phyloP scores from a whole-genome alignment of 2,113 vertebrate genomes.

The Colossoma macropomum region DNA sequence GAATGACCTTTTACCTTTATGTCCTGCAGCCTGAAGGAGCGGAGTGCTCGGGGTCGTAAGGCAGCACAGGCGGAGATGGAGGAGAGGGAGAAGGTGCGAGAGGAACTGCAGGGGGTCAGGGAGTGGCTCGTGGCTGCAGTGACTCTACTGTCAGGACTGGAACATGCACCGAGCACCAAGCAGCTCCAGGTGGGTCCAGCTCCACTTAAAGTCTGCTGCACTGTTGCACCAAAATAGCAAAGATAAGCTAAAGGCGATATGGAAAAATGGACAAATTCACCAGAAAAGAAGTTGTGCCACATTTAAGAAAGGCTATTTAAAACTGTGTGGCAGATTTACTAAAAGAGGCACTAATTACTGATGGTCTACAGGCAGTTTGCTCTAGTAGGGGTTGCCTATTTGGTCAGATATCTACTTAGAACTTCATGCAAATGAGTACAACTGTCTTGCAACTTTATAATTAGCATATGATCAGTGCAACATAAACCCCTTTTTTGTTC shows the following conservation, averaged over 20 bases:
- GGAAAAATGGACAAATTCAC: not conserved
- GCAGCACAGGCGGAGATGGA: slow-evolving; percentile 77
- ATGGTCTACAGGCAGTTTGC: too few relatives aligned
- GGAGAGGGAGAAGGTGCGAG: slow-evolving; percentile 76
- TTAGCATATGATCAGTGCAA: too few relatives aligned
- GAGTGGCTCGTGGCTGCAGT: slow-evolving; percentile 74
- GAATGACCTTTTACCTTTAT: slow-evolving; percentile 26
- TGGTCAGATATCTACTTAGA: too few relatives aligned
- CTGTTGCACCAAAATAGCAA: not conserved
- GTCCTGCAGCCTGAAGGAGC: slow-evolving; percentile 79
- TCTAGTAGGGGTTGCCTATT: too few relatives aligned
- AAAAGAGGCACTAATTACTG: too few relatives aligned
- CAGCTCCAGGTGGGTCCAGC: slow-evolving; percentile 80
- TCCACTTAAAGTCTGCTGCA: not conserved
- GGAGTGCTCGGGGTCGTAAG: slow-evolving; percentile 73
- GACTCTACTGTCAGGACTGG: slow-evolving; percentile 64
- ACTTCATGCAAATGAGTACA: too few relatives aligned
- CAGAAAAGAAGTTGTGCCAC: too few relatives aligned
- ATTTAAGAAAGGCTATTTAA: too few relatives aligned
- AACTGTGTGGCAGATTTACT: too few relatives aligned
- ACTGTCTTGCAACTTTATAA: too few relatives aligned
- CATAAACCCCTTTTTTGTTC: too few relatives aligned
- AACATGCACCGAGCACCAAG: slow-evolving; percentile 67
- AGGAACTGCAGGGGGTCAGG: slow-evolving; percentile 79
- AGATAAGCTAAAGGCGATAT: not conserved